A percentile compares a stretch with the other conserved stretches of the same genome.
phyloP scores from a whole-genome alignment of 2,113 vertebrate genomes.

The Riparia riparia region DNA sequence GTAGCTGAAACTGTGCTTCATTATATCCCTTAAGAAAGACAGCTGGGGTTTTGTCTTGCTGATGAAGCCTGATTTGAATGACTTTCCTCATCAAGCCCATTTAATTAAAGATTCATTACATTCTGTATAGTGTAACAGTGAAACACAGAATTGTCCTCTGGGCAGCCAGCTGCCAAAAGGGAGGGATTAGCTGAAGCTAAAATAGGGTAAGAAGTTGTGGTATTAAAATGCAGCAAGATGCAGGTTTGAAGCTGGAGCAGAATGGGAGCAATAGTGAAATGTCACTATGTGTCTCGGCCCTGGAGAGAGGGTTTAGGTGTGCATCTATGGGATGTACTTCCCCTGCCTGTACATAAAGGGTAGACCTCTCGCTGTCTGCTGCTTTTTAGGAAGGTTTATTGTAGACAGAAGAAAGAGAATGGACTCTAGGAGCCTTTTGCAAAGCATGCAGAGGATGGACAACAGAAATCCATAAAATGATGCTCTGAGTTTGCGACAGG shows the following conservation, averaged over 20 bases:
- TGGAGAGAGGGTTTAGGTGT: not conserved
- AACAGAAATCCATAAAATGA: not conserved
- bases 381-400: not conserved
- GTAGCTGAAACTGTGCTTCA: slow-evolving; percentile 21
- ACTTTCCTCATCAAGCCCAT: slow-evolving; percentile 43
- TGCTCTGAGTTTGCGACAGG: not conserved
- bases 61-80: slow-evolving; percentile 44
- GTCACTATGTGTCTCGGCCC: not conserved
- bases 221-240: not conserved
- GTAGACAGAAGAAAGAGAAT: not conserved
- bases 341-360: not conserved
- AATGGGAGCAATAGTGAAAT: not conserved
- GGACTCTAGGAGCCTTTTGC: not conserved
- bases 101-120: slow-evolving; percentile 56
- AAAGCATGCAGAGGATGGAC: not conserved
- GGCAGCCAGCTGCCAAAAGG: not conserved
- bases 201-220: not conserved
- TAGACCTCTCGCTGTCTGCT: not conserved
- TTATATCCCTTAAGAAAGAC: slow-evolving; percentile 12
- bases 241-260: not conserved
- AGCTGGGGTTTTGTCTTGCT: slow-evolving; percentile 41
- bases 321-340: not conserved
- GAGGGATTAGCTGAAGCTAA: not conserved
- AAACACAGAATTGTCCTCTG: not conserved
- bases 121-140: not conserved